Percentiles rank a stretch among this genome's conserved stretches.
Conservation (phyloP, 2,888 invertebrate genomes). For the Zhuqinia jingwanae region DNA sequence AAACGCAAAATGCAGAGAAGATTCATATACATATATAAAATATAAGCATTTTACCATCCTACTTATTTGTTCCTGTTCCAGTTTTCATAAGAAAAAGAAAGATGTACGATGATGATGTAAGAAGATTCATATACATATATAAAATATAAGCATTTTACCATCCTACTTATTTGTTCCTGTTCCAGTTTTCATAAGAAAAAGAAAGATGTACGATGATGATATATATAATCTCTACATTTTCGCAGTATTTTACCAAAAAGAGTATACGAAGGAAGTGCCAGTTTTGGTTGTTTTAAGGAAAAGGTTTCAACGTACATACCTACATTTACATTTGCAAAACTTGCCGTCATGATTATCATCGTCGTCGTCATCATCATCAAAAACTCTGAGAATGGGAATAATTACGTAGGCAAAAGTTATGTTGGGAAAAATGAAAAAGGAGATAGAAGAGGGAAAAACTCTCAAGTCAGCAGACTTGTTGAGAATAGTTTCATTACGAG, state of each 20-base stretch:
- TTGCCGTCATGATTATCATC: constrained; percentile 47
- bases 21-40: neutral
- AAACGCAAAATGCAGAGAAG: neutral
- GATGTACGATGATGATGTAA: neutral
- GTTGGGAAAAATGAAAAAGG: neutral
- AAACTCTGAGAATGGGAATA: constrained; percentile 43
- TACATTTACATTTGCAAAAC: constrained; percentile 48
- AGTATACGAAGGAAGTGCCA: neutral
- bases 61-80: too few relatives aligned
- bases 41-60: too few relatives aligned
- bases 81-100: neutral
- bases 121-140: neutral
- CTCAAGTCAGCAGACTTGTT: constrained; percentile 44
- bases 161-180: too few relatives aligned
- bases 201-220: neutral
- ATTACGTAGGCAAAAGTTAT: constrained; percentile 46
- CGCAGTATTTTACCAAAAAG: neutral
- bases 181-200: neutral
- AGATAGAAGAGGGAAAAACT: constrained; percentile 24
- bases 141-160: too few relatives aligned
- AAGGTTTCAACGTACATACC: neutral
- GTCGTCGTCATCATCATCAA: constrained; percentile 11
- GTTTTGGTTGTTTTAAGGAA: constrained; percentile 4
- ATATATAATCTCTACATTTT: too few relatives aligned
- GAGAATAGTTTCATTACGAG: constrained; percentile 39